Percentiles rank a stretch among this genome's conserved stretches.
These are phyloP conservation scores for Hydractinia symbiolongicarpus DNA, from an alignment of 30 jellyfish, hydroid and myxozoan species.

Conservation along the genomic window DNA sequence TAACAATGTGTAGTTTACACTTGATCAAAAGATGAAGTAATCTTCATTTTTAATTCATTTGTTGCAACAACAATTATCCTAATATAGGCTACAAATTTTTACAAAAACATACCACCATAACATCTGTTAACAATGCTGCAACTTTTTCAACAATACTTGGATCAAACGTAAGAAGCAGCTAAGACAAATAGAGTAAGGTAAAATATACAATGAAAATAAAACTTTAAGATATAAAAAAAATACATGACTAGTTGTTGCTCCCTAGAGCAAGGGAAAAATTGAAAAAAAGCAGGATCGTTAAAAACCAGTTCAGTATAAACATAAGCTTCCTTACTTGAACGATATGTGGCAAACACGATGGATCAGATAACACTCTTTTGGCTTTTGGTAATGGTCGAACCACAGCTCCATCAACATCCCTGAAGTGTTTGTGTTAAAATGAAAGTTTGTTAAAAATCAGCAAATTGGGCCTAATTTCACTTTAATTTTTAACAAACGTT, in stretches of 20 bases:
- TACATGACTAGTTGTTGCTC: not conserved
- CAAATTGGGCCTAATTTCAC: no score
- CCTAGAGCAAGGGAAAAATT: not conserved
- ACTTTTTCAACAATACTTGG: constrained; percentile 94
- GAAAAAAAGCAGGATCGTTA: not conserved
- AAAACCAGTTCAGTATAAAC: not conserved
- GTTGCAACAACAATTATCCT: no score
- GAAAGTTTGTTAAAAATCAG: no score
- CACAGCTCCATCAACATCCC: constrained; percentile 98
- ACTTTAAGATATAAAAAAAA: not conserved
- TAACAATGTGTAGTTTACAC: no score
- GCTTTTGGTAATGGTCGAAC: constrained; percentile 97
- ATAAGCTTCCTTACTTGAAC: constrained; percentile 57
- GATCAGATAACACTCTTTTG: constrained; percentile 92
- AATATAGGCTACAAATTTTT: no score
- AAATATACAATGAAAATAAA: not conserved
- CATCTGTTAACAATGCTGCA: constrained; percentile 57
- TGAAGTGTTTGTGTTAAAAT: not conserved
- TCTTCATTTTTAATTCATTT: no score
- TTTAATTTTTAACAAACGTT: no score
- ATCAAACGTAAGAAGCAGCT: constrained; percentile 78
- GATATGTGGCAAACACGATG: constrained; percentile 96
- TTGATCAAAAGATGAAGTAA: no score
- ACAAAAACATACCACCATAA: constrained; percentile 58
- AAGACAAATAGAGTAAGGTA: not conserved